Base-by-base conservation (phyloP, 1,140 invertebrate genomes). In the Drosophila subpulchrella region DNA sequence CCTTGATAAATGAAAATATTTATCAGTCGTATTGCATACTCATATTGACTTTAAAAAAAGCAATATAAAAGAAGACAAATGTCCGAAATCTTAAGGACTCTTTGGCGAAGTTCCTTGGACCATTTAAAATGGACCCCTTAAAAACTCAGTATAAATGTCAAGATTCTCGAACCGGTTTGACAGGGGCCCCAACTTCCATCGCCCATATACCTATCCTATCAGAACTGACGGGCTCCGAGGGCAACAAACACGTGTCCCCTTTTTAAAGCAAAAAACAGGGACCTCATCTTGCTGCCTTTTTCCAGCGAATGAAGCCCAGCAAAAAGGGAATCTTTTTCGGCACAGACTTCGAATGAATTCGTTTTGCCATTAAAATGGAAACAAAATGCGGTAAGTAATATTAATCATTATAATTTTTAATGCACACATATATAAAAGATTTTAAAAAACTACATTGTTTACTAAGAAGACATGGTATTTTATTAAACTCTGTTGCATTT, bases 161-260 rank as follows among this genome's bases (percentile, higher is more conserved):
- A 66, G 63, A 34, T 48, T 48, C 58, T 36, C n/a, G 11, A 44
- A 68, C 65, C 32, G 61, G 65, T 68, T 66, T 42, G 44, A 50
- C 44, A 62, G 58, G 58, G 46, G 7, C 38, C 27, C 27, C 55
- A 34, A 41, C 34, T 10, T 30, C 11, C 30, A 44, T 20, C 30
- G 15, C 6, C 4, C 17, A 30, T 38, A 12, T 38, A n/a, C 32
- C 58, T 34, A n/a, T 24, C 32, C 39, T 47, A 30, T 48, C 62
- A 34, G 11, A 32, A 12, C 32, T 54, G 42, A 32, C 47, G 38
- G 57, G 17, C 36, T 47, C 48, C 10, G 42, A 30, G 55, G 27
- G 15, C 30, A 47, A n/a, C 50, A 6, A 48, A 71, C 65, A 71
- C 67, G 65, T 71, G 67, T 71, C 67, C 51, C 24, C 57, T 27